Conservation (phyloP, 2,888 invertebrate species). For the Drymonia ruficornis region DNA sequence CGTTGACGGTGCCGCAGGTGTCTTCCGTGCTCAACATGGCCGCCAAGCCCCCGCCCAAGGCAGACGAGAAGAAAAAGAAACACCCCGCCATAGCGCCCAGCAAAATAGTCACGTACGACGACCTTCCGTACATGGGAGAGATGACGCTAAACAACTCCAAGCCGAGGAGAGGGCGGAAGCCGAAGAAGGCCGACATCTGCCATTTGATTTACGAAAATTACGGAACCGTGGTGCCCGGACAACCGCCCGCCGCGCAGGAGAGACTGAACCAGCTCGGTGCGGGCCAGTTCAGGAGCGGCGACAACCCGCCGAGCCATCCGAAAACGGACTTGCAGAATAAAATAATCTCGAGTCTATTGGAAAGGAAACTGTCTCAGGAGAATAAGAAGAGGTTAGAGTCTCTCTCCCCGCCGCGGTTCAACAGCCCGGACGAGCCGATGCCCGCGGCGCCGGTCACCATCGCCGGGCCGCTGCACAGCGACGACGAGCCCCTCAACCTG, state of each 20-base stretch:
- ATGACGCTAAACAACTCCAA: constrained; percentile 95
- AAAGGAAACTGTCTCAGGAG: constrained; percentile 88
- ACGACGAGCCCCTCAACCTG: constrained; percentile 92
- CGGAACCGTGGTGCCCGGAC: constrained; percentile 93
- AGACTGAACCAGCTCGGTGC: constrained; percentile 58
- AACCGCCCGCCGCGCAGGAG: constrained; percentile 83
- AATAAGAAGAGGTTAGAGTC: constrained; percentile 77
- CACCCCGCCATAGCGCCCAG: constrained; percentile 70
- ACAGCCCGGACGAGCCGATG: constrained; percentile 68
- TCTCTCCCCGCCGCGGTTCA: constrained; percentile 60
- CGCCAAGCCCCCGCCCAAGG: constrained; percentile 48
- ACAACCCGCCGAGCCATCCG: constrained; percentile 59
- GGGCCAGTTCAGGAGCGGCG: constrained; percentile 52
- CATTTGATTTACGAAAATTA: constrained; percentile 96
- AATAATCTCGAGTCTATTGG: constrained; percentile 88
- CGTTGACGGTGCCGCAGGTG: constrained; percentile 55
- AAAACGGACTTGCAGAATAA: constrained; percentile 88
- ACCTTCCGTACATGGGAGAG: constrained; percentile 96
- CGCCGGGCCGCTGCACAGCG: constrained; percentile 62
- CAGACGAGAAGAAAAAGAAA: constrained; percentile 70
- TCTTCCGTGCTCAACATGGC: constrained; percentile 54
- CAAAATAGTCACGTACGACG: constrained; percentile 89
- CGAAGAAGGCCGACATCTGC: constrained; percentile 96
- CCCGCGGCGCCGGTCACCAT: constrained; percentile 65
- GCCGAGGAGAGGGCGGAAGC: constrained; percentile 93